A percentile compares a stretch with the other conserved stretches of the same genome.
phyloP scores from a whole-genome alignment of 2,888 invertebrate genomes.

The Drosophila fulvimacula region DNA sequence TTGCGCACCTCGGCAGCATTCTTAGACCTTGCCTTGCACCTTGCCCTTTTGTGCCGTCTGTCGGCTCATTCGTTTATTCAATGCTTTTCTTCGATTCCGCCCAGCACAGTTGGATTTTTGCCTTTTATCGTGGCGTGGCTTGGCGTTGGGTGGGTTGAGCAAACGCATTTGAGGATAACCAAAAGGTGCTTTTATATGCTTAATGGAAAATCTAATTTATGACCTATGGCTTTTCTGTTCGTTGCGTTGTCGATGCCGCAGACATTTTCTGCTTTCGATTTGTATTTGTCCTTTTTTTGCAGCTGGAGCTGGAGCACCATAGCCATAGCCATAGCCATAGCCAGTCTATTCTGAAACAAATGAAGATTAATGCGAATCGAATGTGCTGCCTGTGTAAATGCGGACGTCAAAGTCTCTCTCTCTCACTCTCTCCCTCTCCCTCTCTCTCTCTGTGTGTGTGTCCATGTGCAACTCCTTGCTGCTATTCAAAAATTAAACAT shows the following conservation, averaged over 20 bases:
- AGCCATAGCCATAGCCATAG: slow-evolving; percentile 36
- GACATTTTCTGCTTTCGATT: slow-evolving; percentile 80
- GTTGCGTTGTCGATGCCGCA: slow-evolving; percentile 79
- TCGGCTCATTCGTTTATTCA: slow-evolving; percentile 75
- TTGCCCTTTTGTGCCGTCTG: slow-evolving; percentile 28
- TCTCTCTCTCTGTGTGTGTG: too few relatives aligned
- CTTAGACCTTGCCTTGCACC: slow-evolving; percentile 42
- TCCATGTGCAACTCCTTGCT: slow-evolving; percentile 12
- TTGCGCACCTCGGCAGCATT: slow-evolving; percentile 50
- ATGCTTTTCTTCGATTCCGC: slow-evolving; percentile 81
- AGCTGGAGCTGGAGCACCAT: slow-evolving; percentile 27
- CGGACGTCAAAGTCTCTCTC: slow-evolving; percentile 47
- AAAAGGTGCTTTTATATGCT: slow-evolving; percentile 81
- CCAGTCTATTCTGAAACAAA: slow-evolving; percentile 80
- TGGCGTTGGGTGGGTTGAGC: slow-evolving; percentile 1
- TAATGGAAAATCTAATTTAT: slow-evolving; percentile 80
- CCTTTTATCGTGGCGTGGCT: slow-evolving; percentile 64
- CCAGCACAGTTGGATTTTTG: slow-evolving; percentile 76
- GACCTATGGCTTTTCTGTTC: slow-evolving; percentile 81
- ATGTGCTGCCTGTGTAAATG: slow-evolving; percentile 78
- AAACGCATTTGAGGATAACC: slow-evolving; percentile 81
- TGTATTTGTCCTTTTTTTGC: slow-evolving; percentile 77
- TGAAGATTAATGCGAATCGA: slow-evolving; percentile 81
- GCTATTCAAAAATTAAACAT: slow-evolving; percentile 80
- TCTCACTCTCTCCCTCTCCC: too few relatives aligned